These are phyloP conservation scores for Cygnus atratus DNA, from an alignment of 2,113 vertebrate genomes.

Conservation along the genomic window DNA sequence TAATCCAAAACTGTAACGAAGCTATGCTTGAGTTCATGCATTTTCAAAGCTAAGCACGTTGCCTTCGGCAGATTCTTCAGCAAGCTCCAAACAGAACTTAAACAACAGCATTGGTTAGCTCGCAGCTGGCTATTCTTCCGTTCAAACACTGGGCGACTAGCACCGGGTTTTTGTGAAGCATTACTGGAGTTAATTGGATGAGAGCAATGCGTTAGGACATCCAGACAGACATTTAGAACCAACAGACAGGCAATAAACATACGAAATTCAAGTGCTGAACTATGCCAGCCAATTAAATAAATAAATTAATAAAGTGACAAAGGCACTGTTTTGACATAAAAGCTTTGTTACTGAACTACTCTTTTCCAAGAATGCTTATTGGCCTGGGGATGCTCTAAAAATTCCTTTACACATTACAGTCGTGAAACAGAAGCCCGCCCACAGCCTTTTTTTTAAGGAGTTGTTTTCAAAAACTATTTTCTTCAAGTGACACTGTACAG, in stretches of 20 bases:
- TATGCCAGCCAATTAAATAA: background rate
- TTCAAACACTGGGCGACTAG: background rate
- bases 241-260: background rate
- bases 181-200: background rate
- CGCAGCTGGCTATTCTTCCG: background rate
- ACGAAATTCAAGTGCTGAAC: background rate
- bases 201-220: background rate
- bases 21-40: background rate
- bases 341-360: background rate
- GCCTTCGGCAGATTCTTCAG: background rate
- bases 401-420: background rate
- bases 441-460: background rate
- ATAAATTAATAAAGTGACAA: background rate
- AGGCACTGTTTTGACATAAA: background rate
- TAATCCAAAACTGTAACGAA: accelerated
- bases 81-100: background rate
- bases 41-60: background rate
- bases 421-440: background rate
- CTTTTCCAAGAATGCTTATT: background rate
- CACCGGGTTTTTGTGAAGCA: background rate
- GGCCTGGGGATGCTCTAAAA: background rate
- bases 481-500: background rate
- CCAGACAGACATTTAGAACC: background rate
- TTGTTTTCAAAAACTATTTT: background rate
- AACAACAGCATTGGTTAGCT: accelerated